Evolutionary conservation across 2,113 vertebrate genomes (phyloP).

Genomic region (Malurus elegans): DNA sequence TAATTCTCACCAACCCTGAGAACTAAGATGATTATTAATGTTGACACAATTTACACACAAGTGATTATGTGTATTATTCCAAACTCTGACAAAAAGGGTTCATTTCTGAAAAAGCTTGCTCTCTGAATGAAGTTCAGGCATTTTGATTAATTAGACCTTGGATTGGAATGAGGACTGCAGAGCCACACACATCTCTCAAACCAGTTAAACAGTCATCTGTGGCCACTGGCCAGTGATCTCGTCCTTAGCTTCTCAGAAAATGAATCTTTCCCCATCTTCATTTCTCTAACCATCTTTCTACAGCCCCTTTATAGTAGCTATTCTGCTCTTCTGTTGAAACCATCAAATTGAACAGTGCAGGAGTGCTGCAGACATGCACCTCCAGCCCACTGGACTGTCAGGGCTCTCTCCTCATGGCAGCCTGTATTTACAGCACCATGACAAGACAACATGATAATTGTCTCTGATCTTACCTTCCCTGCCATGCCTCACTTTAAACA

Average conservation of each 20-base stretch:
- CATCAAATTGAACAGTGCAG: neutral
- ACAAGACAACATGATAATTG: neutral
- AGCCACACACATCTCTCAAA: neutral
- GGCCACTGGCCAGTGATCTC: neutral
- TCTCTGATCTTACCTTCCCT: neutral
- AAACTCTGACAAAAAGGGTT: neutral
- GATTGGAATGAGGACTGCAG: neutral
- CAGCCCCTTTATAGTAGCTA: neutral
- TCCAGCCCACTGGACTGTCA: neutral
- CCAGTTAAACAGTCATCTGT: neutral
- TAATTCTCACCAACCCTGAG: neutral
- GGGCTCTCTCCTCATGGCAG: neutral
- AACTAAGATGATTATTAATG: neutral
- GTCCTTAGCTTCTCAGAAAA: neutral
- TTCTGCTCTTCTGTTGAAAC: neutral
- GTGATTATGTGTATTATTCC: neutral
- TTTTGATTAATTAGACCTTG: neutral
- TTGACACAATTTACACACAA: neutral
- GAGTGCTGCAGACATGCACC: neutral
- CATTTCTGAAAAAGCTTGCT: neutral
- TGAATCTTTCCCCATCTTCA: neutral
- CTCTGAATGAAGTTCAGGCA: neutral
- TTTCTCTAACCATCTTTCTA: neutral
- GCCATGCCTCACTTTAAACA: neutral
- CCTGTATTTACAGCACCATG: neutral